phyloP scores from a whole-genome alignment of 2,113 vertebrate species.

The Lontra canadensis region DNA sequence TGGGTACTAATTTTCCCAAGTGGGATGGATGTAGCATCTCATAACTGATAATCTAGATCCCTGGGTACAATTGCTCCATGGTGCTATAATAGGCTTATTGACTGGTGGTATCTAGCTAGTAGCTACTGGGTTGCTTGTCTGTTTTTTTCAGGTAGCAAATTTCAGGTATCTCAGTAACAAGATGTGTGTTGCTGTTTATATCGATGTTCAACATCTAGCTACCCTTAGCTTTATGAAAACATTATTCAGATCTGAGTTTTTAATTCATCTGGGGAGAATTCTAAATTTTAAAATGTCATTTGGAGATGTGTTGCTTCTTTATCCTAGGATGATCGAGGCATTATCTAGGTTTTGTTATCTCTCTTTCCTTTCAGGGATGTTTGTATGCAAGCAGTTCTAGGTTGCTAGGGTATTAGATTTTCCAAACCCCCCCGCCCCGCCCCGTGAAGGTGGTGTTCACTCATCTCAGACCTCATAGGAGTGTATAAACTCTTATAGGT shows the following conservation, averaged over 20 bases:
- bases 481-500: background rate
- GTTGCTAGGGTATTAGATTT: background rate
- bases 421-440: fast-evolving
- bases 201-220: background rate
- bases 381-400: background rate
- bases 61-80: background rate
- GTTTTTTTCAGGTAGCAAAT: background rate
- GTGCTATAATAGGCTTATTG: background rate
- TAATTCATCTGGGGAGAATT: background rate
- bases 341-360: background rate
- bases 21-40: background rate
- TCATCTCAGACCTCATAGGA: background rate
- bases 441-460: background rate
- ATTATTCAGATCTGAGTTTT: conserved; percentile 20
- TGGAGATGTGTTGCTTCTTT: background rate
- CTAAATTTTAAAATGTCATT: background rate
- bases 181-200: background rate
- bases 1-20: background rate
- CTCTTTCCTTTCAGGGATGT: background rate
- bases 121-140: background rate
- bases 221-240: background rate
- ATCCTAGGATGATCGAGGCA: background rate
- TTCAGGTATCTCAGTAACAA: background rate
- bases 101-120: background rate
- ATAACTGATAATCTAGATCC: background rate